Base-by-base conservation (phyloP, 2,888 invertebrate genomes). In the Drosophila quinaria region DNA sequence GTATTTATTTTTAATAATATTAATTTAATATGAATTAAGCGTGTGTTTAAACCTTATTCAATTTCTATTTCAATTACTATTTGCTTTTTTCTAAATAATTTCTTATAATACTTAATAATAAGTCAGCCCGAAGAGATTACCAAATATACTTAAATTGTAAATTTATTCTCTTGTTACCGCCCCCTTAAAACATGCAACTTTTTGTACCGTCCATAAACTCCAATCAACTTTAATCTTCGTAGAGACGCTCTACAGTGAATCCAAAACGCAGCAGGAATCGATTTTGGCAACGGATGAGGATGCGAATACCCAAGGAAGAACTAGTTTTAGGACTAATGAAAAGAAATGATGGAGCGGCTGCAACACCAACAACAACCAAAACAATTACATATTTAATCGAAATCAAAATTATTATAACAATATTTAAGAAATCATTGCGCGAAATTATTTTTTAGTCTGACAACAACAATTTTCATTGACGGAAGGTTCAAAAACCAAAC, bases 201-300 rank as follows among this genome's bases (percentile, higher is more conserved):
- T 65, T 78, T 80, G 63, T 68, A 71, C 71, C 75, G 75, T 64
- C 73, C 70, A 68, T 63, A 56, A 55, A 64, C 63, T 42, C n/a
- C 44, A 44, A 64, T 55, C 33, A 42, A 55, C 44, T 55, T 55
- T 31, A 46, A 56, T 54, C 49, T 55, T 37, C 55, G 47, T 61
- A 89, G 89, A 89, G 78, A 86, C 78, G 73, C 87, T 90, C 61
- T 90, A 89, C 84, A 91, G 90, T 81, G 91, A 90, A 79, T 80
- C 78, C 25, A 83, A 78, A 50, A 78, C 90, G 47, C 90, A 89
- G 39, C 79, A 83, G 80, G 83, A 84, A 51, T 15, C 70, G 39
- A 60, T 66, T 25, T 31, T 73, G 72, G 65, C 58, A 37, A 67
- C 68, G 63, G 69, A 79, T 63, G 82, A 76, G 50, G 76, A 71